Evolutionary conservation across 1,140 invertebrate species (phyloP).

Genomic region (Achroia grisella): DNA sequence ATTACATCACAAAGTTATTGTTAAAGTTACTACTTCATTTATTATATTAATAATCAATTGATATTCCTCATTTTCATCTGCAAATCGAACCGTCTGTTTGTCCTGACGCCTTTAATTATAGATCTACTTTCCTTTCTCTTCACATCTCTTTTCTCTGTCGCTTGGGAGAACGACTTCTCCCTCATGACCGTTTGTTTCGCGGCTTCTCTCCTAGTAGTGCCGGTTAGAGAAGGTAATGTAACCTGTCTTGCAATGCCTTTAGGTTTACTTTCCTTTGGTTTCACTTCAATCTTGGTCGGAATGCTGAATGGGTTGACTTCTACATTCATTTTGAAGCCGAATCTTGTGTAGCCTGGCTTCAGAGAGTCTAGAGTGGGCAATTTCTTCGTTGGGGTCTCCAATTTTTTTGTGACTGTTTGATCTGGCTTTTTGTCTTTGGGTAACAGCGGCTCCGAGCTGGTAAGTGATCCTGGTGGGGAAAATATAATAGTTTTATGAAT

Average conservation of each 20-base stretch:
- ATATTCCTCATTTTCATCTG: constrained; percentile 74
- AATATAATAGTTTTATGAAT: no score
- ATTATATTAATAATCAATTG: no score
- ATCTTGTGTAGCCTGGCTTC: constrained; percentile 53
- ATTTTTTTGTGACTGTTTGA: no score
- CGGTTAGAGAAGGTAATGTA: constrained; percentile 34
- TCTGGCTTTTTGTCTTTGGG: no score
- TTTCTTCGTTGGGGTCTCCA: background rate
- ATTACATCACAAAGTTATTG: no score
- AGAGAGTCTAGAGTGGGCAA: constrained; percentile 19
- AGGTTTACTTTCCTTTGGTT: constrained; percentile 10
- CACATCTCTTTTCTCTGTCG: constrained; percentile 33
- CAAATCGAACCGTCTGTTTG: constrained; percentile 79
- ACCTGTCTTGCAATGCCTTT: constrained; percentile 10
- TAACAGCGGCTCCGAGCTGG: no score
- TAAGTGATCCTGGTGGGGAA: no score
- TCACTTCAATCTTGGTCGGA: constrained; percentile 16
- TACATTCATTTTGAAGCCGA: constrained; percentile 62
- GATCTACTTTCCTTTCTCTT: constrained; percentile 59
- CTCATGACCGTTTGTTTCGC: constrained; percentile 52
- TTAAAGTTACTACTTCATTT: no score
- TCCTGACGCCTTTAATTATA: constrained; percentile 75
- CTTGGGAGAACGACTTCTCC: constrained; percentile 42
- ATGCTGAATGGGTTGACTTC: constrained; percentile 46
- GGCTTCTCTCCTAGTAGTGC: constrained; percentile 34